These are phyloP conservation scores for Lonchura striata DNA, from an alignment of 2,113 vertebrate genomes.

Conservation along the genomic window DNA sequence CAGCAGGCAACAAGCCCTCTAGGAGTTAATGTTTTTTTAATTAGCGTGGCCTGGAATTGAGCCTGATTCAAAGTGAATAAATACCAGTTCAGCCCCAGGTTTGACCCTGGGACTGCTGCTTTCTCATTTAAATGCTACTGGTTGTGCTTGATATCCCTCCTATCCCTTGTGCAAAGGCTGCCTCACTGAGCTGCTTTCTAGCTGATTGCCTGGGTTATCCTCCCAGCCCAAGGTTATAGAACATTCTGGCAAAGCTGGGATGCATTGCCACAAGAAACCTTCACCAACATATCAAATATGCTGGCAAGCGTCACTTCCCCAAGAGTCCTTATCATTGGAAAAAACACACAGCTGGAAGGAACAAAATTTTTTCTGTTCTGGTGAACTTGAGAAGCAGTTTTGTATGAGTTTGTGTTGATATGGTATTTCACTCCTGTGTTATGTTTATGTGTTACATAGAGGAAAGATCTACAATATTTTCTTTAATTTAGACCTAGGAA, in stretches of 20 bases:
- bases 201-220: not conserved
- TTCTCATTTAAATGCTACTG: not conserved
- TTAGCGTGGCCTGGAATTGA: not conserved
- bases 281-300: not conserved
- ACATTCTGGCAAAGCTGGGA: not conserved
- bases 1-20: not conserved
- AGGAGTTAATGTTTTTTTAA: not conserved
- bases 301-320: not conserved
- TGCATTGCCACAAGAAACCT: not conserved
- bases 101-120: not conserved
- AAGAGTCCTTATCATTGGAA: accelerated
- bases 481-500: not conserved
- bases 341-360: not conserved
- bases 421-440: not conserved
- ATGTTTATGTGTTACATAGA: not conserved
- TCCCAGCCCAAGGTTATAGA: not conserved
- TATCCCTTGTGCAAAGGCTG: not conserved
- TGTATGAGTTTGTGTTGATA: not conserved
- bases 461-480: not conserved
- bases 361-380: not conserved
- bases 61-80: not conserved
- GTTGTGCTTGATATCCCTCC: not conserved
- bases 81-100: not conserved
- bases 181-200: not conserved
- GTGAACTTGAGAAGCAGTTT: not conserved